A percentile compares a stretch with the other conserved stretches of the same genome.
These are phyloP conservation scores for Notothenia coriiceps DNA, from an alignment of 2,113 vertebrate species.

Conservation along the genomic window DNA sequence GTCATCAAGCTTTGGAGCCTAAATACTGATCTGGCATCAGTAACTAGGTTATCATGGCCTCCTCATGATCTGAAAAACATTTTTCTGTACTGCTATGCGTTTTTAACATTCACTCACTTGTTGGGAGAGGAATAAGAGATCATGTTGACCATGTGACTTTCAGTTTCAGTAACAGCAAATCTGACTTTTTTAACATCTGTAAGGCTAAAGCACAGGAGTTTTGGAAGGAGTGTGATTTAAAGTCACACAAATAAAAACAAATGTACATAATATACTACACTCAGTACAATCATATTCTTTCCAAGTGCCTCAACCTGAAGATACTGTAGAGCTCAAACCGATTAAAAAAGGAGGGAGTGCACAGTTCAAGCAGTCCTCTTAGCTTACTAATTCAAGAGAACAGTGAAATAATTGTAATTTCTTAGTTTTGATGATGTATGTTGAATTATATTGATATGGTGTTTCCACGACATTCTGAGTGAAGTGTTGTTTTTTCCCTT, in stretches of 20 bases:
- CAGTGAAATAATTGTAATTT: conserved; percentile 8
- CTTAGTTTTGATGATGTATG: conserved; percentile 35
- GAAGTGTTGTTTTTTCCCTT: conserved; percentile 10
- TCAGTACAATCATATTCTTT: conserved; percentile 79
- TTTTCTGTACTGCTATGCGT: conserved; percentile 14
- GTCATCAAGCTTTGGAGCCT: conserved; percentile 10
- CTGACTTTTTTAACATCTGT: conserved; percentile 41
- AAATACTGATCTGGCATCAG: conserved; percentile 66
- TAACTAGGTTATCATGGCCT: conserved; percentile 40
- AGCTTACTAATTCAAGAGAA: conserved; percentile 36
- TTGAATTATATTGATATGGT: conserved; percentile 24
- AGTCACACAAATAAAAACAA: conserved; percentile 48
- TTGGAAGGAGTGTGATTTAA: conserved; percentile 66
- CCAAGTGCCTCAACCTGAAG: conserved; percentile 83
- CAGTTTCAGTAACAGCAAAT: conserved; percentile 14
- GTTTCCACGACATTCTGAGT: conserved; percentile 43
- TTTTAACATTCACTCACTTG: conserved; percentile 24
- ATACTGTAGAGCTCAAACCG: conserved; percentile 66
- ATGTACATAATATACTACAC: conserved; percentile 65
- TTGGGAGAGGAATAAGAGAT: conserved; percentile 7
- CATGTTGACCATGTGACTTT: conserved; percentile 29
- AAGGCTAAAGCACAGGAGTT: conserved; percentile 34
- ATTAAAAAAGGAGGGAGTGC: conserved; percentile 34
- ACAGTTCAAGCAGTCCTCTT: conserved; percentile 48
- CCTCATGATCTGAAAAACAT: conserved; percentile 10